A percentile compares a stretch with the other conserved stretches of the same genome.
phyloP scores from a whole-genome alignment of 2,113 vertebrate species.

The Camelus dromedarius region DNA sequence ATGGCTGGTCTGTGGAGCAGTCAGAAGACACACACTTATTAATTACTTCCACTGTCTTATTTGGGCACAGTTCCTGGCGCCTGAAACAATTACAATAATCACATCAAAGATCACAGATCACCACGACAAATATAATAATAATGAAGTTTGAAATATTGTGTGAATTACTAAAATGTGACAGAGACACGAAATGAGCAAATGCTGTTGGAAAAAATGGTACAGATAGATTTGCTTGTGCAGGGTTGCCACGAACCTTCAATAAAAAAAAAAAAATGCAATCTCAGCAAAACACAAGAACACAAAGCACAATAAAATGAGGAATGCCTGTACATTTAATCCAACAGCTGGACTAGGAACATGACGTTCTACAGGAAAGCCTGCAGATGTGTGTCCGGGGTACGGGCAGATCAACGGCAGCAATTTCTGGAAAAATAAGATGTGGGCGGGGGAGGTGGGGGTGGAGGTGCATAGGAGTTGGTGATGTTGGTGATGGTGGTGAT shows the following conservation, averaged over 20 bases:
- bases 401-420: neutral
- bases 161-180: neutral
- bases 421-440: neutral
- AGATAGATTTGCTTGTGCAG: neutral
- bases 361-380: neutral
- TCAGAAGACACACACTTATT: neutral
- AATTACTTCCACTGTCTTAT: neutral
- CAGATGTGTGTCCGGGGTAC: neutral
- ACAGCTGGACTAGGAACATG: neutral
- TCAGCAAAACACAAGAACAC: neutral
- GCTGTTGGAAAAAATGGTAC: neutral
- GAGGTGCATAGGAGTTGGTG: neutral
- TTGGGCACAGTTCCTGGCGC: neutral
- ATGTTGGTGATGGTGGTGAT: neutral
- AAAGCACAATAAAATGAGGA: neutral
- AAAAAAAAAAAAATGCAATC: neutral
- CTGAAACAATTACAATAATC: neutral
- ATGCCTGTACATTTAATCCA: neutral
- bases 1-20: neutral
- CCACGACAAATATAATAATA: neutral
- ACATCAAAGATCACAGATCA: neutral
- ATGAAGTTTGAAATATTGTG: neutral
- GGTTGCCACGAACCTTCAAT: neutral
- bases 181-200: neutral
- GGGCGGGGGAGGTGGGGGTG: neutral